Evolutionary conservation across 2,888 invertebrate species (phyloP).

Genomic region (Cerastoderma edule): DNA sequence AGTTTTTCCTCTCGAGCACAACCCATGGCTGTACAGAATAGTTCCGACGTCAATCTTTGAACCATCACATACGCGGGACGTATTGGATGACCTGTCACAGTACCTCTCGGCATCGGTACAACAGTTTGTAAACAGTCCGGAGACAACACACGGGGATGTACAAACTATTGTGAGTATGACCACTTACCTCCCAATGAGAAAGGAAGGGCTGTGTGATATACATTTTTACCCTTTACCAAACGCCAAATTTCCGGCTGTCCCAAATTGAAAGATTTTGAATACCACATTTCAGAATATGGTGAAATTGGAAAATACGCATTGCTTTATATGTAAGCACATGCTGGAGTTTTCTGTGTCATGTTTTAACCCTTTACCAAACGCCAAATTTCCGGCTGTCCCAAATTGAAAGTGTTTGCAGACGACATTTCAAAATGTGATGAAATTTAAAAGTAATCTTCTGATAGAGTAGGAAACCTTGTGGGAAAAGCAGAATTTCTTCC

Average conservation of each 20-base stretch:
- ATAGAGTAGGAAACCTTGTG: background rate
- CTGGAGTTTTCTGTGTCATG: no score
- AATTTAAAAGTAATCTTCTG: background rate
- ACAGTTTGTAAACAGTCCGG: background rate
- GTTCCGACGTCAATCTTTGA: background rate
- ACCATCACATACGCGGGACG: background rate
- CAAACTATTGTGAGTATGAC: background rate
- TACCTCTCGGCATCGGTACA: background rate
- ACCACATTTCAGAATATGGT: no score
- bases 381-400: background rate
- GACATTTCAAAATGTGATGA: background rate
- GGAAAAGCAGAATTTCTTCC: background rate
- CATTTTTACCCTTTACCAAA: no score
- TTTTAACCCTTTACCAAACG: no score
- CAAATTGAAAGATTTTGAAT: no score
- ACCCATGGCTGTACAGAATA: slow-evolving; percentile 7
- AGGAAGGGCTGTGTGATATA: background rate
- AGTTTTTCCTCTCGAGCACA: background rate
- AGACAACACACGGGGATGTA: background rate
- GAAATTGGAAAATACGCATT: no score
- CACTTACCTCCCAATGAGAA: background rate
- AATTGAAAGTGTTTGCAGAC: background rate
- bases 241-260: no score
- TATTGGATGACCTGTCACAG: background rate
- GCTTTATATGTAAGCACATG: no score